These are phyloP conservation scores for Acanthococcus lagerstroemiae DNA, from an alignment of 2,888 invertebrate genomes.

Conservation along the genomic window DNA sequence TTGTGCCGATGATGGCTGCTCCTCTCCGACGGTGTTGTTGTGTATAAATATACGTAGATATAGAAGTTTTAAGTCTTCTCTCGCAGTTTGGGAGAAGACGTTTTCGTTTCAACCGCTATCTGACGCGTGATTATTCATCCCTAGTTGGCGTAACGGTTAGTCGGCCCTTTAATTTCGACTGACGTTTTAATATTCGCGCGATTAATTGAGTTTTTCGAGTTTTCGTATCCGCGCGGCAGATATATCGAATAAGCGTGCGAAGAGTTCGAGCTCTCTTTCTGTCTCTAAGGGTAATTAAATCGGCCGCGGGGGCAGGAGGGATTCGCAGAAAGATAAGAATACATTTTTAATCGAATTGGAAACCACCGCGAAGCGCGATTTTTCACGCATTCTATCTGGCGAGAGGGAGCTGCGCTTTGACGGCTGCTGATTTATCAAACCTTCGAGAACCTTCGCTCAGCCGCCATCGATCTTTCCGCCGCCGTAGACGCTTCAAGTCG, in stretches of 20 bases:
- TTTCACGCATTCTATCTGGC: neutral
- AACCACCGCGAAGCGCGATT: neutral
- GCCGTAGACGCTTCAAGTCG: too few species aligned
- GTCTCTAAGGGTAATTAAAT: neutral
- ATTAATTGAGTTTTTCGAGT: conserved; percentile 9
- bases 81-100: too few species aligned
- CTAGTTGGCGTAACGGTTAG: neutral
- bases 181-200: conserved; percentile 2
- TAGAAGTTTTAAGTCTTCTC: too few species aligned
- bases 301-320: neutral
- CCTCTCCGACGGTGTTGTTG: too few species aligned
- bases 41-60: too few species aligned
- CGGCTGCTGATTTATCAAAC: neutral
- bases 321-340: neutral
- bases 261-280: too few species aligned
- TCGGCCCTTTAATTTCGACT: conserved; percentile 6
- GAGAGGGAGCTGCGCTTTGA: neutral
- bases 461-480: too few species aligned
- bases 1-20: too few species aligned
- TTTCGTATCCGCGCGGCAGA: neutral
- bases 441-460: too few species aligned
- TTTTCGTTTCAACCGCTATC: conserved; percentile 5
- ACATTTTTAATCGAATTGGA: neutral
- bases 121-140: conserved; percentile 10
- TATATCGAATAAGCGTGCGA: neutral